Evolutionary conservation across 1,140 invertebrate genomes (phyloP), one percentile per base, ranked within the genome.

Genomic region (Micrasema longulum): DNA sequence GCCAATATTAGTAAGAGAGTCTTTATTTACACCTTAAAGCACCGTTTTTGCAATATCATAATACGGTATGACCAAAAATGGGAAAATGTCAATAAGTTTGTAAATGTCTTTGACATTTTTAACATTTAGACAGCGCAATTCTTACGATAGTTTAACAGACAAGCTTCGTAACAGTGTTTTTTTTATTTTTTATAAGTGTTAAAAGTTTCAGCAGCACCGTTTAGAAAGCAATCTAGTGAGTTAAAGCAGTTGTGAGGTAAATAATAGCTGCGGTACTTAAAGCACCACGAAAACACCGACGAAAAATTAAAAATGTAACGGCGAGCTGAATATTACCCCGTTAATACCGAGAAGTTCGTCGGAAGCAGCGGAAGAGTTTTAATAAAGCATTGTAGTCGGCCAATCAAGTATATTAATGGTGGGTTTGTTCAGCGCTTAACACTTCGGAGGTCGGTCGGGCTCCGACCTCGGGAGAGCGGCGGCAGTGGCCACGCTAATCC

Each of bases 351-450:
- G 36, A 41, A 60, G 12, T 20, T 14, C 36, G 9, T 36, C 31
- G 14, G 35, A 38, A 57, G 31, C 14, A 1, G 31, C 14, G 31
- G 31, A 14, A 22, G 55, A 60, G 55, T 38, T 60, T 60, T 60
- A 60, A 38, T 60, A 60, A 53, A 60, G 55, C 55, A 41, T 11
- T 38, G 55, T 60, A 18, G 35, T 18, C 55, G 14, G 14, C 55
- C 36, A 60, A 38, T 60, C 35, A 38, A 16, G 35, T 41, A 20
- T 60, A 41, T 60, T 38, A 52, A 57, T 57, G 53, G 31, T 20
- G n/a, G 31, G 53, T 52, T 14, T 52, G 48, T 20, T 20, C 26
- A 10, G 35, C 26, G 35, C 31, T 36, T 6, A n/a, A 60, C 14
- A 38, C 35, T 41, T 53, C 23, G 52, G n/a, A 22, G 31, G 55